Evolutionary conservation across 2,888 invertebrate species (phyloP).

Genomic region (Melanophora roralis): DNA sequence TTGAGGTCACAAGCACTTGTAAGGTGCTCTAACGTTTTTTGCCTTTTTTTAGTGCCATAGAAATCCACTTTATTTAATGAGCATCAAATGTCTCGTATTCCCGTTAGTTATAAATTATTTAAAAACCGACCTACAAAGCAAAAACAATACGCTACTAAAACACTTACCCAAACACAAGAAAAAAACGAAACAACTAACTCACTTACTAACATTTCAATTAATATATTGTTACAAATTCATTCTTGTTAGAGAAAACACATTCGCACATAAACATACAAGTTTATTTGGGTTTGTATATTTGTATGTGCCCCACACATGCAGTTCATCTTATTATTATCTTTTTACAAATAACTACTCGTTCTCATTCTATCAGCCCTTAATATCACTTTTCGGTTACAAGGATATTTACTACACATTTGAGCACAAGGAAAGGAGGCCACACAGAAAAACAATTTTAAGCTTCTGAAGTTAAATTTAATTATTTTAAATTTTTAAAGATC

Average conservation of each 20-base stretch:
- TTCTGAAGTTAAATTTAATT: background rate
- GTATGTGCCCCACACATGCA: conserved; percentile 21
- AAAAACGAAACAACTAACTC: conserved; percentile 30
- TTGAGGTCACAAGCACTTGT: background rate
- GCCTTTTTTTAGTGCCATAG: conserved; percentile 37
- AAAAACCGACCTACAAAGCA: conserved; percentile 67
- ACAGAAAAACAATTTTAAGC: background rate
- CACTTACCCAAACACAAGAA: conserved; percentile 11
- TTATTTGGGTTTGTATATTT: background rate
- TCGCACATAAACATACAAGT: background rate
- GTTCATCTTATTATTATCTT: conserved; percentile 42
- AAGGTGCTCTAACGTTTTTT: conserved; percentile 3
- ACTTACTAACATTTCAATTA: conserved; percentile 58
- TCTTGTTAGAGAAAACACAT: conserved; percentile 16
- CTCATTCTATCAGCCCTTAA: conserved; percentile 1
- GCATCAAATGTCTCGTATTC: conserved; percentile 73
- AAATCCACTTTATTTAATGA: conserved; percentile 75
- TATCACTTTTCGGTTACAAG: background rate
- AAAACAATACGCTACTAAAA: conserved; percentile 66
- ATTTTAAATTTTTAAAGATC: no score
- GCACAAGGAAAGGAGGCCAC: background rate
- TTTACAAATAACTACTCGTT: background rate
- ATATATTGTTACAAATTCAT: conserved; percentile 56
- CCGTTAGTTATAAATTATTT: conserved; percentile 74
- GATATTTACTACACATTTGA: background rate